A percentile compares a stretch with the other conserved stretches of the same genome.
phyloP scores from a whole-genome alignment of 2,797 vertebrate species.

The Lutjanus argentimaculatus region DNA sequence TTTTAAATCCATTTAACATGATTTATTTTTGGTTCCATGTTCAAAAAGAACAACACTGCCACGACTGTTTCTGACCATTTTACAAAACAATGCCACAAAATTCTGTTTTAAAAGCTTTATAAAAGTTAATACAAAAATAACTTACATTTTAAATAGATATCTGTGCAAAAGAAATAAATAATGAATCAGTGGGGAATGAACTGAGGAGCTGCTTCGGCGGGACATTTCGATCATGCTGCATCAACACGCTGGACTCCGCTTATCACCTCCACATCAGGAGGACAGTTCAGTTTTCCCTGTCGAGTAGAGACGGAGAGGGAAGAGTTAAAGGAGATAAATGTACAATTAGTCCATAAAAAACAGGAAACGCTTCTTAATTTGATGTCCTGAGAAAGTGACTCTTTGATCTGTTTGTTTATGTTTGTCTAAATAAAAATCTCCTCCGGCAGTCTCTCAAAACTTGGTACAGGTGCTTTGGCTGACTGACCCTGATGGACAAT shows the following conservation, averaged over 20 bases:
- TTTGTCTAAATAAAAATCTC: no score
- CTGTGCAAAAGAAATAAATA: constrained; percentile 58
- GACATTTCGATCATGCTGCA: neutral
- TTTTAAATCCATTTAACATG: neutral
- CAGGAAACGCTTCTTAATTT: neutral
- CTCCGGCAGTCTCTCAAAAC: no score
- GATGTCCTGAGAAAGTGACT: neutral
- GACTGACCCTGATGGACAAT: no score
- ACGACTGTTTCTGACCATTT: neutral
- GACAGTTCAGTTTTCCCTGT: constrained; percentile 30
- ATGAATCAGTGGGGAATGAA: neutral
- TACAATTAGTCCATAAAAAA: neutral
- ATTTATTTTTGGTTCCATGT: constrained; percentile 18
- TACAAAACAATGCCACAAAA: constrained; percentile 23
- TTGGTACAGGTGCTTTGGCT: no score
- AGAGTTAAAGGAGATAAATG: neutral
- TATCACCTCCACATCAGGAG: neutral
- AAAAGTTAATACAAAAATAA: constrained; percentile 54
- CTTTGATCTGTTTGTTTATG: neutral
- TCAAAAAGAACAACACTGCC: neutral
- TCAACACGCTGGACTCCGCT: no score
- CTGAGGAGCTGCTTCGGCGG: neutral
- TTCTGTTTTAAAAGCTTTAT: neutral
- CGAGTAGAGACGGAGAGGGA: neutral
- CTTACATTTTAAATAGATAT: constrained; percentile 30